A percentile compares a stretch with the other conserved stretches of the same genome.
Evolutionary conservation across 2,888 invertebrate species (phyloP).

Genomic region (Endomychus coccineus): DNA sequence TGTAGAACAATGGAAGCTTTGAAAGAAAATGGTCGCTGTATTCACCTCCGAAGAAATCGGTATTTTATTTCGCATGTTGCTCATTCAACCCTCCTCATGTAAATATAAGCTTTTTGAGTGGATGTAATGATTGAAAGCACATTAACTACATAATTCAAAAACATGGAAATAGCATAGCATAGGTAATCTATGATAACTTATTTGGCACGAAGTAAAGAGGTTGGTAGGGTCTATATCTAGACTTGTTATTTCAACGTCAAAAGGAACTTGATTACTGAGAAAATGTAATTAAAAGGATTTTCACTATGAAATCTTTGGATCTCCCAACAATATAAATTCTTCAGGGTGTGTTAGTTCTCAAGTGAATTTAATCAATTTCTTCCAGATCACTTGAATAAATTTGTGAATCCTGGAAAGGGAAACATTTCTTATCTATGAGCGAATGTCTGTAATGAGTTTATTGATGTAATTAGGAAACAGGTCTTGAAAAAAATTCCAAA

Average conservation of each 20-base stretch:
- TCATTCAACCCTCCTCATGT: constrained; percentile 15
- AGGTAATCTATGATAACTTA: too few relatives aligned
- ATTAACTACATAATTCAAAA: too few relatives aligned
- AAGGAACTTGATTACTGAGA: too few relatives aligned
- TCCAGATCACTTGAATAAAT: too few relatives aligned
- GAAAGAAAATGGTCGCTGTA: constrained; percentile 15
- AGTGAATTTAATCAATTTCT: constrained; percentile 28
- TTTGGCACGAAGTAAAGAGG: constrained; percentile 1
- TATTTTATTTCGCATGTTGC: constrained; percentile 18
- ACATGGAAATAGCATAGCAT: too few relatives aligned
- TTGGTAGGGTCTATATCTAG: constrained; percentile 2
- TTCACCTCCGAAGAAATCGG: constrained; percentile 19
- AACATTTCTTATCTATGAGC: constrained; percentile 27
- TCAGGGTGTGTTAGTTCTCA: constrained; percentile 25
- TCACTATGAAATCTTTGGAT: too few relatives aligned
- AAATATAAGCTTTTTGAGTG: constrained; percentile 16
- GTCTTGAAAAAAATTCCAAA: constrained; percentile 18
- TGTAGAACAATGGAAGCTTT: constrained; percentile 11
- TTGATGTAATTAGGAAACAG: constrained; percentile 29
- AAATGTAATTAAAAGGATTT: too few relatives aligned
- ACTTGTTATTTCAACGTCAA: not conserved
- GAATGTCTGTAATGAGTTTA: constrained; percentile 32
- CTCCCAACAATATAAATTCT: constrained; percentile 26
- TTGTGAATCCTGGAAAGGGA: constrained; percentile 25
- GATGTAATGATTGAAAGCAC: constrained; percentile 17